Evolutionary conservation across 2,888 invertebrate species (phyloP), one percentile per base, ranked within the genome.

Genomic region (Eupithecia dodoneata): DNA sequence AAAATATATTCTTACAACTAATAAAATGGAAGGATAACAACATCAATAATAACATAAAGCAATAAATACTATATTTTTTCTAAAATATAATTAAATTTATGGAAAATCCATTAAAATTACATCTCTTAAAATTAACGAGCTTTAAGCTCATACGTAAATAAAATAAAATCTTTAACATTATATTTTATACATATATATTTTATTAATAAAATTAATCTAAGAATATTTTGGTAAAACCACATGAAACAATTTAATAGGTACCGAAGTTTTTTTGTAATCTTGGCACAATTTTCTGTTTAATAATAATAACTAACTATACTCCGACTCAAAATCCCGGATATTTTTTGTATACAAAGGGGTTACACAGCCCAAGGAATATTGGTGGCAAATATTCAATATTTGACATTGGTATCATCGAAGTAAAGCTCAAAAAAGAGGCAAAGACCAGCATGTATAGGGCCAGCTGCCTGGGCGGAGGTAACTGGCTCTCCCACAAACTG

Each of bases 81-180:
- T 86, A 85, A 86, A 85, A 83, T 86, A 87, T 72, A 85, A 84
- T 83, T 84, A 83, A 81, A 87, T 87, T 12, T 86, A 88, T 76
- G 74, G 76, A 85, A 82, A 82, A 81, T 81, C 73, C 71, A 77
- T 78, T 82, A 81, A 80, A 78, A 73, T 75, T 72, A 74, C 72
- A 65, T 72, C 75, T 84, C 52, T 82, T 88, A 83, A 87, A 63
- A 85, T 83, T 18, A 72, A 83, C 84, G 85, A 85, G 83, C 88
- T 89, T 84, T 66, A 78, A 89, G 88, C 84, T 86, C 87, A 78
- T 81, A 85, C 83, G 84, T 84, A 82, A 85, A 65, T 73, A 52
- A 74, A 78, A 75, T 30, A 75, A 71, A 52, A 59, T 74, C 45
- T 41, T 52, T 59, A 6, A 63, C 15, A 70, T 59, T 30, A 30